Base-by-base conservation (phyloP, 2,888 invertebrate genomes). In the Argyresthia albistria region DNA sequence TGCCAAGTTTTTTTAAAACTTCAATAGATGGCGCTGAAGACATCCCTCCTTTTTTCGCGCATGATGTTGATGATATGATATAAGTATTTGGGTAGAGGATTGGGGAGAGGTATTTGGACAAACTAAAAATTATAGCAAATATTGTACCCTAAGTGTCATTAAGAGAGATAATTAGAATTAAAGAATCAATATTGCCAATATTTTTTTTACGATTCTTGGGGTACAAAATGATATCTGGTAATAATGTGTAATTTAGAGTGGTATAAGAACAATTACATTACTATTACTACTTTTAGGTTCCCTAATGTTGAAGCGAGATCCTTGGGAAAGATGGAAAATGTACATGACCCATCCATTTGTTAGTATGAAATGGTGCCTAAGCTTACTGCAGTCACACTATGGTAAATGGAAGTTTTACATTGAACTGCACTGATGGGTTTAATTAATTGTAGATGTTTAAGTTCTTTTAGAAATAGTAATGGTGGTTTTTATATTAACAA, bases 251-350 rank as follows among this genome's bases (percentile, higher is more conserved):
- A 39, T 39, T 39, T 39, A 8, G 1, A 11, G n/a, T 39, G 39
- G 39, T 39, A 6, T 39, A 9, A 6, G 39, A 11, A 39, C 9
- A n/a, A n/a, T 11, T 9, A 36, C 9, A 11, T 35, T 48, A 36
- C 11, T n/a, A 50, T 50, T 43, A 42, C 50, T 35, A 43, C 77
- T 88, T 88, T 70, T 88, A 88, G 88, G 88, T 83, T 83, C 88
- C 65, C 81, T 88, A 64, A 87, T 88, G 87, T 84, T 88, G 86
- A 88, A 87, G 80, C 82, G 76, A 73, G 76, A 84, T 73, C 83
- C 79, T 58, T 88, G 88, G 88, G 88, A 88, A 76, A 72, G 87
- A 73, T 88, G 88, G 86, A 88, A 88, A 87, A 82, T 83, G 78
- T 83, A 87, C 72, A 69, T 88, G 69, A 76, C 73, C 56, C 88